These are phyloP conservation scores for Diplodus sargus DNA, from an alignment of 2,797 vertebrate genomes.

Conservation along the genomic window DNA sequence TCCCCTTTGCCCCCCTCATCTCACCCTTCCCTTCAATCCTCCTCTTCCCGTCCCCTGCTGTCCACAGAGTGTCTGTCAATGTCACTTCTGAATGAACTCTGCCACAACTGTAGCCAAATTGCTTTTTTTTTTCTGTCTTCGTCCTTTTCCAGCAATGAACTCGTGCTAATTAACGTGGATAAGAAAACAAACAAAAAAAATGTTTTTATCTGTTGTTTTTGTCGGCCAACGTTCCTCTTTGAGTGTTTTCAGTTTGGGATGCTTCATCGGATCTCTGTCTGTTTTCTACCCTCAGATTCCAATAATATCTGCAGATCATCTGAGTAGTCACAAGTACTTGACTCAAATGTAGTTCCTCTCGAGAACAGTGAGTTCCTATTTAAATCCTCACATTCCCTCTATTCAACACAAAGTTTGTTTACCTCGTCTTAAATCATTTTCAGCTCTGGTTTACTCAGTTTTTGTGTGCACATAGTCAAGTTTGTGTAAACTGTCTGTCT, in stretches of 20 bases:
- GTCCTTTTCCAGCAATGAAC: conserved; percentile 58
- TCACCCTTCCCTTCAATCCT: conserved; percentile 40
- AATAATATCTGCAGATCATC: conserved; percentile 99
- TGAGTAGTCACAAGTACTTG: conserved; percentile 99
- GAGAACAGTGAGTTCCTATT: conserved; percentile 92
- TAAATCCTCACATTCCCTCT: conserved; percentile 38
- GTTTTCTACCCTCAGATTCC: conserved; percentile 90
- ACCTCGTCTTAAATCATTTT: conserved; percentile 20
- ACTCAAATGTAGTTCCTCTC: conserved; percentile 98
- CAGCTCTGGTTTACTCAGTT: conserved; percentile 15
- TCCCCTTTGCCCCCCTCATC: conserved; percentile 48
- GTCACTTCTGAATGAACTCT: conserved; percentile 38
- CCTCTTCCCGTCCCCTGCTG: conserved; percentile 48
- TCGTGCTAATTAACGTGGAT: conserved; percentile 49
- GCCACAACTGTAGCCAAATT: conserved; percentile 53
- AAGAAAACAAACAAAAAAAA: conserved; percentile 10
- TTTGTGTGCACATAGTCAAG: neutral
- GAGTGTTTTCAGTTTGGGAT: neutral
- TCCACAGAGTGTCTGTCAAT: conserved; percentile 44
- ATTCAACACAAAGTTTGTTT: conserved; percentile 18
- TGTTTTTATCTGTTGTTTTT: conserved; percentile 40
- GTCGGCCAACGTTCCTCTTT: conserved; percentile 19
- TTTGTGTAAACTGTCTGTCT: neutral
- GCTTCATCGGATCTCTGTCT: conserved; percentile 66
- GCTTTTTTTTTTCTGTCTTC: conserved; percentile 49